A percentile compares a stretch with the other conserved stretches of the same genome.
These are phyloP conservation scores for Sarcoramphus papa DNA, from an alignment of 2,797 vertebrate genomes.

Conservation along the genomic window DNA sequence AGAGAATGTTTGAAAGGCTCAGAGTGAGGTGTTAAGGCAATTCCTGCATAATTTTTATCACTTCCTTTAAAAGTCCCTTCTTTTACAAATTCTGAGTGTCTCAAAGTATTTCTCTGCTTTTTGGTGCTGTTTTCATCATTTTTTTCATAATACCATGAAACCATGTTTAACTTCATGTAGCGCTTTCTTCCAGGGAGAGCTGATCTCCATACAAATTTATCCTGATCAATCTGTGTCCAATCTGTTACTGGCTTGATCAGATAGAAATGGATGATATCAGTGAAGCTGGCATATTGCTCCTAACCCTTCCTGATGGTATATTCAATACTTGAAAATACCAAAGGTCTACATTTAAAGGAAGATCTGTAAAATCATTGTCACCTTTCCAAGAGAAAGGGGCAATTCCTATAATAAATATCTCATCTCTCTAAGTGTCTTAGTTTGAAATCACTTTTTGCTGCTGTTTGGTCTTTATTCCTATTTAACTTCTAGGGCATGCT, in stretches of 20 bases:
- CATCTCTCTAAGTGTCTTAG: neutral
- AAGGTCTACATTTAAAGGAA: constrained; percentile 22
- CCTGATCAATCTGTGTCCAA: constrained; percentile 18
- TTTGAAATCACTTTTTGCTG: neutral
- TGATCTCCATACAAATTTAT: neutral
- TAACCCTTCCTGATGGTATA: neutral
- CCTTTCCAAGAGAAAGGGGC: neutral
- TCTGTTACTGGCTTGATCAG: constrained; percentile 35
- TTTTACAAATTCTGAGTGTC: neutral
- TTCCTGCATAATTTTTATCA: neutral
- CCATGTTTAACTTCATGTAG: neutral
- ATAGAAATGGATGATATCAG: neutral
- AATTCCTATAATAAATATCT: neutral
- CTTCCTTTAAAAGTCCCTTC: neutral
- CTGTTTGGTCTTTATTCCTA: neutral
- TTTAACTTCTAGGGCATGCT: neutral
- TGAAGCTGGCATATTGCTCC: neutral
- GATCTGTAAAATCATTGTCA: neutral
- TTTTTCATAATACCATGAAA: neutral
- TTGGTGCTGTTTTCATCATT: neutral
- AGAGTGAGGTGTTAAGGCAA: neutral
- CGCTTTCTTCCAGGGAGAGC: neutral
- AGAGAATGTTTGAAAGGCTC: neutral
- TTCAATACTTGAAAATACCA: constrained; percentile 18
- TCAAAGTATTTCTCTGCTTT: neutral